These are phyloP conservation scores for Sepiola atlantica DNA, from an alignment of 2,888 invertebrate genomes.

Conservation along the genomic window DNA sequence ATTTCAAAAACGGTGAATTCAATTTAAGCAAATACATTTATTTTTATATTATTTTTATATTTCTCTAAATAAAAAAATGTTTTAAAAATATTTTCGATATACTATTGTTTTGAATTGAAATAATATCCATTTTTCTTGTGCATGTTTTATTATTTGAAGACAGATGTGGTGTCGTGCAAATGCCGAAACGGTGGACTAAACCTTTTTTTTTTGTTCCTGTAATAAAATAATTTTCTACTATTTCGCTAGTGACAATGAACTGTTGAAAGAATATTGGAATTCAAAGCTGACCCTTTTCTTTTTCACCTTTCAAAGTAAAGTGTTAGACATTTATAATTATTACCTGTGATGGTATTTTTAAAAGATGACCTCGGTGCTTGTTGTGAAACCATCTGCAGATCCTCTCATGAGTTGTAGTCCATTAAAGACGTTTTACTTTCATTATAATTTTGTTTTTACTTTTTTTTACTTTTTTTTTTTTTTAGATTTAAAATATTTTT, in stretches of 20 bases:
- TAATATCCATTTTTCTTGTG: no score
- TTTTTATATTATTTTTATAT: no score
- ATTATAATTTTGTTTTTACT: background rate
- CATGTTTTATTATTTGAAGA: no score
- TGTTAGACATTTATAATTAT: background rate
- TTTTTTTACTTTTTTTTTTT: background rate
- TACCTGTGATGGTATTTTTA: constrained; percentile 21
- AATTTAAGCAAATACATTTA: no score
- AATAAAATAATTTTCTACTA: background rate
- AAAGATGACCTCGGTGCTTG: background rate
- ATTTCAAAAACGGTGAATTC: no score
- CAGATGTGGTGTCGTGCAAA: no score
- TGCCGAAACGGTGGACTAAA: no score
- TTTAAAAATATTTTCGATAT: no score
- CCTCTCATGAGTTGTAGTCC: background rate
- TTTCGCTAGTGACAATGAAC: background rate
- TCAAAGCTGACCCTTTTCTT: background rate
- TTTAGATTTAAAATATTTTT: no score
- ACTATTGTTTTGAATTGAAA: no score
- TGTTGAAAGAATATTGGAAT: background rate
- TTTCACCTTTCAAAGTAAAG: background rate
- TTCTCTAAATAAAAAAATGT: no score
- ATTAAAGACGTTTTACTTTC: background rate
- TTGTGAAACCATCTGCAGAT: background rate
- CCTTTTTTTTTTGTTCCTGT: no score